A percentile compares a stretch with the other conserved stretches of the same genome.
Evolutionary conservation across 2,888 invertebrate genomes (phyloP).

Genomic region (Pterostichus niger): DNA sequence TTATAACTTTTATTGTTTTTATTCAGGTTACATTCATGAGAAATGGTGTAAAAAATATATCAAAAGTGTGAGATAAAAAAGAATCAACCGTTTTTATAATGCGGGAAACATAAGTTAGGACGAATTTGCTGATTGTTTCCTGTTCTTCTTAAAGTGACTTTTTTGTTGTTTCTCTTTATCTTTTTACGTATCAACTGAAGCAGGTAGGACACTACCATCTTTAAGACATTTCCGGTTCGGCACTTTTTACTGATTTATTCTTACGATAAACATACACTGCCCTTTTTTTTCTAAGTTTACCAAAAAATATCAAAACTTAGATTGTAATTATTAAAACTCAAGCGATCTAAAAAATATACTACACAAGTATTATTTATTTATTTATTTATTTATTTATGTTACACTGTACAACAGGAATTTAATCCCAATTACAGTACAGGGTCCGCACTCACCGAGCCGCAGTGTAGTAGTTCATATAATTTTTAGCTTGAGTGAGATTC

Average conservation of each 20-base stretch:
- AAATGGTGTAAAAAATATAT: neutral
- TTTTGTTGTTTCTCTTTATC: conserved; percentile 39
- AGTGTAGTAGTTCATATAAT: no score
- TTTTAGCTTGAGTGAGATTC: no score
- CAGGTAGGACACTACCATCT: conserved; percentile 39
- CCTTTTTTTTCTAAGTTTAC: conserved; percentile 8
- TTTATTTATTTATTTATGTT: no score
- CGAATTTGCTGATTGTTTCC: conserved; percentile 45
- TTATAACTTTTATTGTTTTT: neutral
- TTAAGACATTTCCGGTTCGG: conserved; percentile 45
- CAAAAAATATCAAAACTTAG: conserved; percentile 12
- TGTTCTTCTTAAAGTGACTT: conserved; percentile 44
- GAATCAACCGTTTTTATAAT: conserved; percentile 5
- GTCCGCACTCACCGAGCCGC: no score
- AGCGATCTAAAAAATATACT: no score
- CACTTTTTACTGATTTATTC: conserved; percentile 41
- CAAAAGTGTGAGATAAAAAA: neutral
- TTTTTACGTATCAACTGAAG: conserved; percentile 23
- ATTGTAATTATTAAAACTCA: neutral
- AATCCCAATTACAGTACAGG: no score
- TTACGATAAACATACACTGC: conserved; percentile 6
- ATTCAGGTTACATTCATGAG: neutral
- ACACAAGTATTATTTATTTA: no score
- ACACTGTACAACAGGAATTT: no score
- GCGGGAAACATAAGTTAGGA: conserved; percentile 38